A percentile compares a stretch with the other conserved stretches of the same genome.
phyloP scores from a whole-genome alignment of 2,888 invertebrate genomes.

The Chloroclysta siterata region DNA sequence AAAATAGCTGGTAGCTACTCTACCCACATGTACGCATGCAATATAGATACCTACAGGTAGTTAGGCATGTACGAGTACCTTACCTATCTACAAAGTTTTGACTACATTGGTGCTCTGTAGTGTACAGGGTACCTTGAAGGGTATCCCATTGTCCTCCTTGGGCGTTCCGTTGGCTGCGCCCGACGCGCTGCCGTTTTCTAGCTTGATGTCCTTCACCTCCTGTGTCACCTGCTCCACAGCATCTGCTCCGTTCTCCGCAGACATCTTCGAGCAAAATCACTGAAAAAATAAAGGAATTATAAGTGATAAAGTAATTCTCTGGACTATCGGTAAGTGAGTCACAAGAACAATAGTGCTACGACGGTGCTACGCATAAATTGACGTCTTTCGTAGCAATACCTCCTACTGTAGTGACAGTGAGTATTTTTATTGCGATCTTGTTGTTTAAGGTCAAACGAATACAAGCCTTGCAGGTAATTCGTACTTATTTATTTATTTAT shows the following conservation, averaged over 20 bases:
- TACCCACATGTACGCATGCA: background rate
- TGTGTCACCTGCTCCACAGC: constrained; percentile 72
- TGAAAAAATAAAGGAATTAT: constrained; percentile 40
- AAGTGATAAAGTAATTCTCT: background rate
- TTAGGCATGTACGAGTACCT: background rate
- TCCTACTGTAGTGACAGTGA: background rate
- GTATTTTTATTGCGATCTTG: background rate
- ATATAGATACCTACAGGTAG: background rate
- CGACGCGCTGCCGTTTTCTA: constrained; percentile 80
- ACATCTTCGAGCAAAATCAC: constrained; percentile 58
- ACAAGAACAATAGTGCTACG: background rate
- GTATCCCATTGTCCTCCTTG: constrained; percentile 70
- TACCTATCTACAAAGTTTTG: background rate
- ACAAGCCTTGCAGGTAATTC: no score
- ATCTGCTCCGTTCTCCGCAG: constrained; percentile 62
- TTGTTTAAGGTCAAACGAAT: no score
- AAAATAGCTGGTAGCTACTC: no score
- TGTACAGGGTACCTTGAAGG: constrained; percentile 52
- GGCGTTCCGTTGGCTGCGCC: constrained; percentile 73
- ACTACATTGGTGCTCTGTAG: background rate
- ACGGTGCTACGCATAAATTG: background rate
- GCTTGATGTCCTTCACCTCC: constrained; percentile 82
- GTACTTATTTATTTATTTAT: no score
- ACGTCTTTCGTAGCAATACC: background rate
- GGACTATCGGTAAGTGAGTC: background rate